These are phyloP conservation scores for Elanoides forficatus DNA, from an alignment of 2,113 vertebrate species.

Conservation along the genomic window DNA sequence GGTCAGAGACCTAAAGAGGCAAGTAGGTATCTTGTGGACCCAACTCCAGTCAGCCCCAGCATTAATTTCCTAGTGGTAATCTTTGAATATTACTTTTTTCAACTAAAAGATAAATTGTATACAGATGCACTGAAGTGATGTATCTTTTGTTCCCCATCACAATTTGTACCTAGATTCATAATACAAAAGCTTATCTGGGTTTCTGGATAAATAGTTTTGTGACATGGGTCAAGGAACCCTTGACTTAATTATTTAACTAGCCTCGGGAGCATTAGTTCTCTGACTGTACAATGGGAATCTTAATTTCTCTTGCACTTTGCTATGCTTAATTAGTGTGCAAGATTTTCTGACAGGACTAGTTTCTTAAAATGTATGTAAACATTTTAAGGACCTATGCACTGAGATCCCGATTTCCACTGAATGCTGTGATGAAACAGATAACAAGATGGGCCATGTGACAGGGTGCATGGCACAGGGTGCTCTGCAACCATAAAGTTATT, in stretches of 20 bases:
- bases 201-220: constrained; percentile 13
- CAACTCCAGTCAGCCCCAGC: neutral
- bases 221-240: neutral
- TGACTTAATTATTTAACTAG: constrained; percentile 10
- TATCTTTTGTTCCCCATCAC: neutral
- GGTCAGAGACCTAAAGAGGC: neutral
- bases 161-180: neutral
- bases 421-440: neutral
- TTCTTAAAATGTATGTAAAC: neutral
- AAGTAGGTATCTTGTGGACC: neutral
- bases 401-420: neutral
- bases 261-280: neutral
- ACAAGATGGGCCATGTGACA: neutral
- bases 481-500: neutral
- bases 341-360: neutral
- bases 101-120: neutral
- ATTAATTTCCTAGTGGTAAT: neutral
- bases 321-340: neutral
- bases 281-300: neutral
- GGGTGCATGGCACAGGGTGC: neutral
- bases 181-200: constrained; percentile 1
- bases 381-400: neutral
- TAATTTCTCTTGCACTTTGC: neutral
- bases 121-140: neutral
- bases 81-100: neutral